Evolutionary conservation across 2,113 vertebrate genomes (phyloP), one percentile per base, ranked within the genome.

Genomic region (Lepisosteus oculatus): DNA sequence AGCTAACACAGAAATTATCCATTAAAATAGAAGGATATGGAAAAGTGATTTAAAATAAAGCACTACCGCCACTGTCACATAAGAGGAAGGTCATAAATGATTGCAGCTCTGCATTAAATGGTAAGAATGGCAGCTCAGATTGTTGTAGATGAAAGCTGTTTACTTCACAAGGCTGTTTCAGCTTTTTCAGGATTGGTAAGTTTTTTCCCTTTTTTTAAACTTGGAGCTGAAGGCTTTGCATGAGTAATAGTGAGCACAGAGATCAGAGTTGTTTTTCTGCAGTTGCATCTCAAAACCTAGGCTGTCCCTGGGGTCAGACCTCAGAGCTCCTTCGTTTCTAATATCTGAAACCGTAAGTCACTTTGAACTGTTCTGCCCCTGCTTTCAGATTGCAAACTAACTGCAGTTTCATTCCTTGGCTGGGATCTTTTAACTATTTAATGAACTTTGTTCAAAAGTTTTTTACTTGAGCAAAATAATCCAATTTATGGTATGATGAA

Each of bases 281-380:
- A 13, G 59, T 63, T 65, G 70, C 47, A 71, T 71, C 51, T 63
- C 61, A 17, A 65, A 65, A 71, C 47, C 15, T 61, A 65, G 61
- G 63, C 54, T 42, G 61, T 54, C 62, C 70, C 62, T 43, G n/a
- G n/a, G 51, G 61, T 71, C 44, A 54, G 51, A 65, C 61, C 61
- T 17, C 6, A 43, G 15, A 47, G 61, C 45, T 55, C 57, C 51
- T 41, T 71, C 44, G n/a, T 65, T 71, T 55, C n/a, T 47, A 51
- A 44, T 11, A 45, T 64, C 62, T 71, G 70, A 55, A 71, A 54
- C 29, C 42, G 55, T 62, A 71, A 71, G 63, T 71, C 70, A 41
- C 59, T 55, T 67, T 17, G 47, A 51, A 51, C 47, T 51, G 47
- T 9, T 5, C 47, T 51, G 47, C 47, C 47, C 47, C 9, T 9